These are phyloP conservation scores for Graptemys geographica DNA, from an alignment of 2,797 vertebrate species.

Conservation along the genomic window DNA sequence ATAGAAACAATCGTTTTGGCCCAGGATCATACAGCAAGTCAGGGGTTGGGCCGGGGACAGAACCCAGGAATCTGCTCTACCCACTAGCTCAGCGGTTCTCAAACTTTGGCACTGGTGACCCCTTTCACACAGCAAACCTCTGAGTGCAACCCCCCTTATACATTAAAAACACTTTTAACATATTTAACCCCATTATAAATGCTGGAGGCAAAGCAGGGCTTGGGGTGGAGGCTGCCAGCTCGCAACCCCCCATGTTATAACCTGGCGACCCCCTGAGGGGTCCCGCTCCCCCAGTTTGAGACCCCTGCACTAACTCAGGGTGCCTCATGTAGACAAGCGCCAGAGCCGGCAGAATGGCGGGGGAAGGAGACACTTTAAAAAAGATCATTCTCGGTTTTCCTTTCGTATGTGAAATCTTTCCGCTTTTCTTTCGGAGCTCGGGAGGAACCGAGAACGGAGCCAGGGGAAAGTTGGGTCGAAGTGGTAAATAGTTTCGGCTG, in stretches of 20 bases:
- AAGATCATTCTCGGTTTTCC: background rate
- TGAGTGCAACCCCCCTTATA: no score
- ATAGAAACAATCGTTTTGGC: no score
- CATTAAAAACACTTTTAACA: no score
- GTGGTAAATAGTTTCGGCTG: background rate
- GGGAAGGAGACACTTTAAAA: background rate
- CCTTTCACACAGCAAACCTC: no score
- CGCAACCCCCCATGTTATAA: no score
- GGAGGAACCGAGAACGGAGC: background rate
- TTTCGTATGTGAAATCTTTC: background rate
- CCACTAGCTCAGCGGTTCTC: background rate
- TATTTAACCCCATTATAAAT: no score
- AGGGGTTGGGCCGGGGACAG: background rate
- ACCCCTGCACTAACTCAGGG: background rate
- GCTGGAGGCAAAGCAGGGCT: no score
- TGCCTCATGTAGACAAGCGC: background rate
- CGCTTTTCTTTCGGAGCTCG: background rate
- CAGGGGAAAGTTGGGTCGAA: background rate
- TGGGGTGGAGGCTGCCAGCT: no score
- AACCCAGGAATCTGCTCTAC: background rate
- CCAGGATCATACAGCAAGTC: background rate
- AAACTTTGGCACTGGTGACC: no score
- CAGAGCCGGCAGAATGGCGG: background rate
- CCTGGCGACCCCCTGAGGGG: no score
- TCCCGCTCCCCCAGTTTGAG: no score